Base-by-base conservation (phyloP, 2,888 invertebrate species). In the Dasysyrphus albostriatus region DNA sequence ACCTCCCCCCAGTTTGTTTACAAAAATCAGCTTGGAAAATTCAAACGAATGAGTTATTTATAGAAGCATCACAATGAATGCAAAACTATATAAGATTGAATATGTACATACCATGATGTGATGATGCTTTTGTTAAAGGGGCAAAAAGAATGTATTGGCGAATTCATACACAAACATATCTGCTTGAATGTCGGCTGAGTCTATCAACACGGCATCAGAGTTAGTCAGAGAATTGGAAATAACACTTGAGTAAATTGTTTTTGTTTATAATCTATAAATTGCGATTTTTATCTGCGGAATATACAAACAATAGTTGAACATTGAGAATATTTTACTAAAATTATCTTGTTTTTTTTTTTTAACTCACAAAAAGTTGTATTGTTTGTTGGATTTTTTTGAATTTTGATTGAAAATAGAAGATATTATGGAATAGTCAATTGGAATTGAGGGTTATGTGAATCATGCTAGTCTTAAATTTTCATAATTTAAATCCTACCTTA, bases 151-250 rank as follows among this genome's bases (percentile, higher is more conserved):
- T 54, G 29, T 1, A 10, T n/a, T 49, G 32, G 56, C 32, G 12
- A 54, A 16, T 34, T 54, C 10, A 3, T 24, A 19, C 6, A 58
- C 5, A 5, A 24, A 37, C 4, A 9, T 44, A 29, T 16, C 34
- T 54, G 37, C 9, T 10, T 24, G 16, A 37, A 63, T 39, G 19
- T 54, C 42, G 34, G 42, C 49, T 72, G 16, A 14, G 37, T 65
- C 44, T 59, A 10, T 61, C 49, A n/a, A 34, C 44, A 75, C n/a
- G 56, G 83, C 67, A 56, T 70, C 47, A 69, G 73, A 65, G 63
- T 84, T 84, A 84, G 84, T 84, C 84, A 80, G 80, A 61, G 44
- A 3, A 59, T 72, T 84, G 16, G 59, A 84, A 84, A 84, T 84
- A 84, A 76, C 16, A 58, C 44, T 72, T 84, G 80, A 84, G 75